These are phyloP conservation scores for Chironomus riparius DNA, from an alignment of 2,888 invertebrate genomes.

Conservation along the genomic window DNA sequence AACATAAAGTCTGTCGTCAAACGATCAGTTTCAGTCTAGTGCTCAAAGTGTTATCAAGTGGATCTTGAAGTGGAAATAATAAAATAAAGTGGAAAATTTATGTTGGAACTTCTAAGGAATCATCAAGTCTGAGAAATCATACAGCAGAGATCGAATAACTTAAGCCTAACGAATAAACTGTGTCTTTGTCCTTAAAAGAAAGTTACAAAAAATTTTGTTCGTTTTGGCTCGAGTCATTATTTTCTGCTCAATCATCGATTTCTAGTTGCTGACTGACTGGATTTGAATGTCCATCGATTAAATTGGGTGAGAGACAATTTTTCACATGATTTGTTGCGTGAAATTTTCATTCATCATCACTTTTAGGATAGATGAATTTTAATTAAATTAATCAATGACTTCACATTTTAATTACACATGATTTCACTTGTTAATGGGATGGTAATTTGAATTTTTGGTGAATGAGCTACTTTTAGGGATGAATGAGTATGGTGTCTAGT, in stretches of 20 bases:
- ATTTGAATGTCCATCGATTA: too few relatives aligned
- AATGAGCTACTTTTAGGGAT: too few relatives aligned
- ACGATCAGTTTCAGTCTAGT: background rate
- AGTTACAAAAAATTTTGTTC: slow-evolving; percentile 6
- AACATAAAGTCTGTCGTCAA: background rate
- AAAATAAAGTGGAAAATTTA: background rate
- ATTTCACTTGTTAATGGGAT: background rate
- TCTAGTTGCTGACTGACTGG: background rate
- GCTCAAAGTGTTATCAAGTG: slow-evolving; percentile 19
- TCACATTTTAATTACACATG: slow-evolving; percentile 15
- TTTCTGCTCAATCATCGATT: slow-evolving; percentile 15
- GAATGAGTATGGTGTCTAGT: too few relatives aligned
- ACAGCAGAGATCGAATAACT: slow-evolving; percentile 3
- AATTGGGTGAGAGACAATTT: too few relatives aligned
- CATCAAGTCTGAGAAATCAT: background rate
- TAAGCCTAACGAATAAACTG: slow-evolving; percentile 17
- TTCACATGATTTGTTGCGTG: too few relatives aligned
- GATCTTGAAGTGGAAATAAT: background rate
- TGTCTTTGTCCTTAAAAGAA: background rate
- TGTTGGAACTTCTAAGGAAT: background rate
- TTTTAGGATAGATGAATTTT: background rate
- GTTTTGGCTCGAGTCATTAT: slow-evolving; percentile 27
- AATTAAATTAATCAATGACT: slow-evolving; percentile 8
- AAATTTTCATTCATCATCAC: too few relatives aligned
- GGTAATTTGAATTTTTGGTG: too few relatives aligned